Conservation (phyloP, 2,797 vertebrate species). For the Enteromius fasciolatus region DNA sequence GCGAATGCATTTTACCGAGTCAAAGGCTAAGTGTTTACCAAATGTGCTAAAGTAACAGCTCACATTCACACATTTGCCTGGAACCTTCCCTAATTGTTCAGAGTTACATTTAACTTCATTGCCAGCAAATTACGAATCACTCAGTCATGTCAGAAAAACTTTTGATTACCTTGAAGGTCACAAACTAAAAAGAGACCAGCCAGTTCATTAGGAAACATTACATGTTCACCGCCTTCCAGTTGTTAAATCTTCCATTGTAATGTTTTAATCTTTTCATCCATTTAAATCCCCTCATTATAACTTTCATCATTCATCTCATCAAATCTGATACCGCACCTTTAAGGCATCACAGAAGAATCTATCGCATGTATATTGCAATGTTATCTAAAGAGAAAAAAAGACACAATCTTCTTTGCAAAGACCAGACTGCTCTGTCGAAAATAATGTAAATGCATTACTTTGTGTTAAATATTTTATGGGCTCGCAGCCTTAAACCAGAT, state of each 20-base stretch:
- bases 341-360: neutral
- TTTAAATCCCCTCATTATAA: constrained; percentile 40
- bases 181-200: constrained; percentile 6
- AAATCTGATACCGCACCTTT: constrained; percentile 6
- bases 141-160: neutral
- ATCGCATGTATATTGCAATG: neutral
- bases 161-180: constrained; percentile 18
- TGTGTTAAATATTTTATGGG: constrained; percentile 15
- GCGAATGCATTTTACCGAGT: constrained; percentile 10
- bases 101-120: neutral
- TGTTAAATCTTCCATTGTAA: constrained; percentile 31
- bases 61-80: constrained; percentile 9
- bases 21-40: constrained; percentile 33
- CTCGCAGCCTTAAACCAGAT: constrained; percentile 10
- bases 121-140: neutral
- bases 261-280: constrained; percentile 32
- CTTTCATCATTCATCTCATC: constrained; percentile 29
- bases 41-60: constrained; percentile 2
- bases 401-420: neutral
- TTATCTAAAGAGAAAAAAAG: neutral
- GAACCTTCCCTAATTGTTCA: neutral
- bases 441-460: constrained; percentile 11
- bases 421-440: neutral
- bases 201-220: constrained; percentile 16
- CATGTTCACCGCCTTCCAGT: neutral